phyloP scores from a whole-genome alignment of 2,888 invertebrate genomes.

The Kuschelorhynchus macadamiae region DNA sequence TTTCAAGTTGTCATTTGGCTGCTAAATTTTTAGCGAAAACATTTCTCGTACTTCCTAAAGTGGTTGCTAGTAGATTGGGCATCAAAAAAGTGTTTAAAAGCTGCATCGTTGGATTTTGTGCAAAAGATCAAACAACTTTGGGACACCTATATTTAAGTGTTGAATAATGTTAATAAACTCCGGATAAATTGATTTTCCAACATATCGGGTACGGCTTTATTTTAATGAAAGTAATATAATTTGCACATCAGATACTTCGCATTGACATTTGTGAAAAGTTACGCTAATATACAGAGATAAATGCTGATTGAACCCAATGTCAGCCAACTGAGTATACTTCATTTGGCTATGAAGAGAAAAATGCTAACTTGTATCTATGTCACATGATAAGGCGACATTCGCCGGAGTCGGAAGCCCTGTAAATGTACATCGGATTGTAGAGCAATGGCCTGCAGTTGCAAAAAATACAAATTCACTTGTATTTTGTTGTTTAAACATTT shows the following conservation, averaged over 20 bases:
- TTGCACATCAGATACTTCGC: neutral
- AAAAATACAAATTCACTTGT: neutral
- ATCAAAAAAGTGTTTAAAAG: too few relatives aligned
- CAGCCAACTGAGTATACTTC: slow-evolving; percentile 2
- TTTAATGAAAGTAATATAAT: neutral
- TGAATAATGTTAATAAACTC: neutral
- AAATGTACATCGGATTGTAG: slow-evolving; percentile 6
- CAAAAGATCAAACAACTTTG: too few relatives aligned
- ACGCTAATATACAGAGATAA: neutral
- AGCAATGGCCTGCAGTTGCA: neutral
- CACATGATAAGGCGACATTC: too few relatives aligned
- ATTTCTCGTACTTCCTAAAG: neutral
- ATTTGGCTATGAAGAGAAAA: neutral
- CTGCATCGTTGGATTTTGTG: too few relatives aligned
- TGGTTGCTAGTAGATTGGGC: slow-evolving; percentile 10
- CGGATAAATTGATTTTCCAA: neutral
- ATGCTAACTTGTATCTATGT: too few relatives aligned
- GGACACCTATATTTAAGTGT: slow-evolving; percentile 1
- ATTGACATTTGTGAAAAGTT: neutral
- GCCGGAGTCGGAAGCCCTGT: slow-evolving; percentile 3
- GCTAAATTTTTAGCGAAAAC: neutral
- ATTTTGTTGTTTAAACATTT: slow-evolving; percentile 1
- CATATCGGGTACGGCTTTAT: neutral
- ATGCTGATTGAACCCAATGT: neutral
- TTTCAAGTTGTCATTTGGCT: slow-evolving; percentile 3